Percentiles rank a stretch among this genome's conserved stretches.
Evolutionary conservation across 2,797 vertebrate species (phyloP).

Genomic region (Crocidura indochinensis): DNA sequence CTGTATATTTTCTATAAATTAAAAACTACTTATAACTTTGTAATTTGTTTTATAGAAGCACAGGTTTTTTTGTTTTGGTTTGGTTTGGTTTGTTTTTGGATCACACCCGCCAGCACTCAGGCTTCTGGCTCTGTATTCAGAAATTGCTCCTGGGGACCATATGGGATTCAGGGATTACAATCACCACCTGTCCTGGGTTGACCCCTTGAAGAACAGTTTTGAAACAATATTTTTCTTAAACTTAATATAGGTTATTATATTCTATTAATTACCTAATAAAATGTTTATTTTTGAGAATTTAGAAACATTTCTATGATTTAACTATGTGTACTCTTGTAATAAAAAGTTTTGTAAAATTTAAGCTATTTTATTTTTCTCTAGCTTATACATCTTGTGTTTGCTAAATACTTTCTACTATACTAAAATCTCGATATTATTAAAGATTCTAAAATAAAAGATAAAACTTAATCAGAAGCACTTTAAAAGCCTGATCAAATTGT

Average conservation of each 20-base stretch:
- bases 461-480: not conserved
- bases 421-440: constrained; percentile 16
- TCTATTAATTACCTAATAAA: not conserved
- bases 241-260: not conserved
- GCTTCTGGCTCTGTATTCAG: no score
- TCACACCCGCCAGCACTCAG: no score
- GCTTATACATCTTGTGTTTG: not conserved
- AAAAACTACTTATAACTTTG: no score
- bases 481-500: not conserved
- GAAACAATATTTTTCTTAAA: no score
- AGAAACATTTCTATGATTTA: not conserved
- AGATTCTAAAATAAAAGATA: not conserved
- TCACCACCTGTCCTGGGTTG: no score
- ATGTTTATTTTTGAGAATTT: constrained; percentile 20
- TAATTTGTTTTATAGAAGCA: no score
- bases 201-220: no score
- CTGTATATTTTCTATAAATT: no score
- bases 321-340: not conserved
- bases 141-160: no score
- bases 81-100: no score
- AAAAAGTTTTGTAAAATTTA: constrained; percentile 44
- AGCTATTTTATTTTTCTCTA: not conserved
- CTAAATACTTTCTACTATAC: not conserved
- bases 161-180: no score
- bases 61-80: no score